Evolutionary conservation across 2,113 vertebrate species (phyloP).

Genomic region (Halichoerus grypus): DNA sequence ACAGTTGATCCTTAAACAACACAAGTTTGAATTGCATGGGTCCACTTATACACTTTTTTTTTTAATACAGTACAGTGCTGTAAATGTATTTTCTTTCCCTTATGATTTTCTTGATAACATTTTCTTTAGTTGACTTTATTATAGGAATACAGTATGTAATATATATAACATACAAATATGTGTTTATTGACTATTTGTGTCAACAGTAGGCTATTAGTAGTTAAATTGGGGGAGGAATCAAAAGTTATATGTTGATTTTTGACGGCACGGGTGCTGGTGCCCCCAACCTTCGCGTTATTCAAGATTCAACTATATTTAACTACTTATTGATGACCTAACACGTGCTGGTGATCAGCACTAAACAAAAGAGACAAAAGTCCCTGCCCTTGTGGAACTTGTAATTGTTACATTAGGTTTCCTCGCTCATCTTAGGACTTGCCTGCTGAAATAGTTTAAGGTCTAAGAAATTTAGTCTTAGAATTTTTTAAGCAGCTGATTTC

Average conservation of each 20-base stretch:
- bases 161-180: not conserved
- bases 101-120: not conserved
- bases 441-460: not conserved
- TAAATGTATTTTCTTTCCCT: not conserved
- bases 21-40: not conserved
- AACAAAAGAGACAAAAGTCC: not conserved
- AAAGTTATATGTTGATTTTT: not conserved
- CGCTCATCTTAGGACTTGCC: not conserved
- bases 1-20: not conserved
- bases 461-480: constrained; percentile 4
- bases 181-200: not conserved
- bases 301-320: not conserved
- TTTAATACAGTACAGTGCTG: not conserved
- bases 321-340: not conserved
- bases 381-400: not conserved
- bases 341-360: not conserved
- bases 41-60: not conserved
- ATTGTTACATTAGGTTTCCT: not conserved
- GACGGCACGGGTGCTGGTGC: not conserved
- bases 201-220: not conserved
- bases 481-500: constrained; percentile 17
- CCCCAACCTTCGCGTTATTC: not conserved
- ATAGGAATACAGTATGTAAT: not conserved
- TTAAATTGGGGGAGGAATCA: not conserved
- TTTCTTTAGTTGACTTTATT: not conserved